phyloP scores from a whole-genome alignment of 1,140 invertebrate genomes.

The Hycleus phaleratus region DNA sequence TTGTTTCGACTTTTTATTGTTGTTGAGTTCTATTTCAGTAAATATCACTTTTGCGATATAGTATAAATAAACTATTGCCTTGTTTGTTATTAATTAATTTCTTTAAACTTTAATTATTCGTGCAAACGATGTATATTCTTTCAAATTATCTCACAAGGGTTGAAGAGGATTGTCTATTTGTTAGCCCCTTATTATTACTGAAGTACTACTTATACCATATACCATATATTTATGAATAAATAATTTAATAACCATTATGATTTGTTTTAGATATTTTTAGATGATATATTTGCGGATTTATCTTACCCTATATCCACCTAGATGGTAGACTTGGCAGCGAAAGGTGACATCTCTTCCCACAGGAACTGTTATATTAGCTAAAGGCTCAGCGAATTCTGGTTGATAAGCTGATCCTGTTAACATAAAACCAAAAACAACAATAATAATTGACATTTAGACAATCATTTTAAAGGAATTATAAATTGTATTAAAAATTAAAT shows the following conservation, averaged over 20 bases:
- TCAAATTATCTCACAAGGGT: no score
- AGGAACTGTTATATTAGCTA: conserved; percentile 76
- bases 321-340: conserved; percentile 76
- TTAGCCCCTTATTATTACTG: no score
- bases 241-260: neutral
- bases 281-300: neutral
- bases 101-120: no score
- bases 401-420: conserved; percentile 54
- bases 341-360: conserved; percentile 81
- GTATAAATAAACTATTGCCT: no score
- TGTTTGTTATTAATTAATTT: no score
- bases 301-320: conserved; percentile 85
- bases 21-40: no score
- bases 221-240: no score
- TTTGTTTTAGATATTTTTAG: neutral
- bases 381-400: conserved; percentile 74
- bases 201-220: no score
- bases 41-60: no score
- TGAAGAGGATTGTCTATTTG: no score
- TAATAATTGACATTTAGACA: neutral
- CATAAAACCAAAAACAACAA: conserved; percentile 8
- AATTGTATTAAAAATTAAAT: conserved; percentile 7
- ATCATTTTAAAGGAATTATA: neutral
- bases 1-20: no score
- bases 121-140: no score